Evolutionary conservation across 2,113 vertebrate species (phyloP), one percentile per base, ranked within the genome.

Genomic region (Jacana jacana): DNA sequence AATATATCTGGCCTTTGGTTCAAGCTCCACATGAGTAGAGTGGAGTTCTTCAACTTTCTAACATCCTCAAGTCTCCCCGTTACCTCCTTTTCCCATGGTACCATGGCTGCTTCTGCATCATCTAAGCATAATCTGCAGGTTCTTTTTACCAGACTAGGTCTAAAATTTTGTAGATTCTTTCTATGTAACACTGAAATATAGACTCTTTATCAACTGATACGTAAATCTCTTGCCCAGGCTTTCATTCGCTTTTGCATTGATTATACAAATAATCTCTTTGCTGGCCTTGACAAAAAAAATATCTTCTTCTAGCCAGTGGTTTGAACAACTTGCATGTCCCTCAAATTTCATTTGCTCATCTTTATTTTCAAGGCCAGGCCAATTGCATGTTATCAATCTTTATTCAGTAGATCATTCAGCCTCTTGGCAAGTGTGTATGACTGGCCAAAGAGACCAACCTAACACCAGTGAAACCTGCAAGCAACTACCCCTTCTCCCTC

Each of bases 231-330:
- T 55, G 33, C 51, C 33, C 13, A 68, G 30, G 33, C 27, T 91
- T 92, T 84, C 61, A 85, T 46, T 33, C 70, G n/a, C n/a, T 86
- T 94, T 93, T 89, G 40, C 30, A 83, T 7, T 77, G 76, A 79
- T 81, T 77, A 91, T 55, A 86, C 83, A 84, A 88, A 95, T 44
- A 92, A 78, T 66, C 64, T 94, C n/a, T 66, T 87, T 25, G 13
- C 17, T 58, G 11, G 49, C 27, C 73, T 84, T 81, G 70, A 89
- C 39, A 85, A 86, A 94, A 91, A 3, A n/a, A 58, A 37, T 33
- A 28, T 15, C 6, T 35, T 85, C 66, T 71, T 49, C 64, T 72
- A 87, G 70, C 8, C 48, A 51, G 11, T 51, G 55, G 17, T 71
- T 66, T 63, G 39, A 77, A 25, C 31, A 76, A 86, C 18, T 69